These are phyloP conservation scores for Spilogale gracilis DNA, from an alignment of 2,113 vertebrate genomes.

Conservation along the genomic window DNA sequence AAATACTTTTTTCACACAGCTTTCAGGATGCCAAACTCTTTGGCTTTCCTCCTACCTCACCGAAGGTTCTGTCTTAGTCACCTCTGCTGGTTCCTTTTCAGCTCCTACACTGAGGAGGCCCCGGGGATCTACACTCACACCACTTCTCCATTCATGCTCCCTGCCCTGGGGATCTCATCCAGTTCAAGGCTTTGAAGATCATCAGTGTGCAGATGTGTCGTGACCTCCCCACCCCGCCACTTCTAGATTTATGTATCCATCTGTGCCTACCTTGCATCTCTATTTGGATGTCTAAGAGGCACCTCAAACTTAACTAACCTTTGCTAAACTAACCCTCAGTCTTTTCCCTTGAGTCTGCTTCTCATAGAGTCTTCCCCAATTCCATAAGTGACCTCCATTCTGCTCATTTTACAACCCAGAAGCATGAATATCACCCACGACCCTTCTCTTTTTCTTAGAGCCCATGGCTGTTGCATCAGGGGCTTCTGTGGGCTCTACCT, in stretches of 20 bases:
- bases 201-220: not conserved
- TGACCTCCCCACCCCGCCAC: too few relatives aligned
- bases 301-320: not conserved
- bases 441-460: not conserved
- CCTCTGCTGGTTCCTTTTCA: conserved; percentile 10
- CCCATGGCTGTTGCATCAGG: not conserved
- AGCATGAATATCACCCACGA: not conserved
- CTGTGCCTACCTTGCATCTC: not conserved
- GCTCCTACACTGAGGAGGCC: not conserved
- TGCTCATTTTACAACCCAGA: not conserved
- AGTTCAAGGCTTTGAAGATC: not conserved
- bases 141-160: not conserved
- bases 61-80: not conserved
- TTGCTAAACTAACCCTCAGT: not conserved
- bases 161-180: not conserved
- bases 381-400: not conserved
- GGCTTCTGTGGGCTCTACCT: not conserved
- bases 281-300: not conserved
- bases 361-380: not conserved
- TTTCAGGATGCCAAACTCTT: not conserved
- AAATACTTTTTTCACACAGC: not conserved
- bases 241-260: not conserved
- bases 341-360: not conserved
- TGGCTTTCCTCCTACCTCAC: not conserved
- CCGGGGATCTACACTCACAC: not conserved